Base-by-base conservation (phyloP, 2,113 vertebrate species). In the Thinocorus orbignyianus region DNA sequence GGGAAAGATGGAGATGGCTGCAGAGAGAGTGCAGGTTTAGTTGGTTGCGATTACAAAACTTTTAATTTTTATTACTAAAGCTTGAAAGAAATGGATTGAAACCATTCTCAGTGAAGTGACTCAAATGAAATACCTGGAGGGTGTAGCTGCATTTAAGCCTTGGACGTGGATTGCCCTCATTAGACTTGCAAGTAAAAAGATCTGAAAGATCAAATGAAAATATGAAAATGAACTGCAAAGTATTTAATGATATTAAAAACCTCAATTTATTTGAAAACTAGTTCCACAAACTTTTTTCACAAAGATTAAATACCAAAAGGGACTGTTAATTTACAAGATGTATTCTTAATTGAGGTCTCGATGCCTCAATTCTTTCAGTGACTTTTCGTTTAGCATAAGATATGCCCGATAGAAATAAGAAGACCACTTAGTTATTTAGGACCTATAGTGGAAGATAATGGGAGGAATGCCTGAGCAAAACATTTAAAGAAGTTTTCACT, bases 401-500 rank as follows among this genome's bases (percentile, higher is more conserved):
- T 13, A 7, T 22, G 48, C 31, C 9, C 64, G 42, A 24, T 13
- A 60, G 44, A 77, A 92, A 37, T 7, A 42, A 17, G 14, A 44
- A 8, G 28, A n/a, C 10, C 3, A 10, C 19, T 64, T 46, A 6
- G 10, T 55, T 65, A 17, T n/a, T 87, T 74, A 42, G 25, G n/a
- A 13, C 28, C 12, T 55, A 0, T 9, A 0, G 2, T 14, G n/a
- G 52, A 42, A 44, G 22, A 13, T 0, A 48, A 19, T 6, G 51
- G 62, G 33, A 30, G 24, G 28, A 68, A 22, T 11, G 51, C 33
- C 6, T 37, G 49, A 81, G 22, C 4, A 62, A 49, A 74, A 33
- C 7, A 28, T 57, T 17, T 20, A 10, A 46, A 17, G 35, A 22
- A 31, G 11, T 24, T 85, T 78, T 42, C 13, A 3, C 17, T 54